Base-by-base conservation (phyloP, 2,888 invertebrate genomes). In the Sarcophaga variegata region DNA sequence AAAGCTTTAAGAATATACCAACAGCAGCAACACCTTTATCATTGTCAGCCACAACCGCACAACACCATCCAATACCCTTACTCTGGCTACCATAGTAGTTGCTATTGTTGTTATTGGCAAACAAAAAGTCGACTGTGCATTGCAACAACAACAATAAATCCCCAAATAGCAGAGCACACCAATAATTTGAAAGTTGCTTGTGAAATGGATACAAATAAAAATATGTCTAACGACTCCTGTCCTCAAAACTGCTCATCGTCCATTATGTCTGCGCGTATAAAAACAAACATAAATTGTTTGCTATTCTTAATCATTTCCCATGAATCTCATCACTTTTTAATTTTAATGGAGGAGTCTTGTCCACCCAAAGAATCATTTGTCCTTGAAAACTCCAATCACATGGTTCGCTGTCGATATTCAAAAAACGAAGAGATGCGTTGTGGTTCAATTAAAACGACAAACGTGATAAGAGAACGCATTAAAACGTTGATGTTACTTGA, bases 81-180 rank as follows among this genome's bases (percentile, higher is more conserved):
- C 88, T 80, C 14, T 45, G 86, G 87, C 87, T 88, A 83, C 88
- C 66, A 60, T 59, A 60, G 67, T 66, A 45, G 69, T 59, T 22
- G 74, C 14, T 60, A 47, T 47, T 22, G 27, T 69, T 60, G 79
- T 64, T 82, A 77, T 76, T 76, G 77, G 12, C 59, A 66, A 77
- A 82, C 66, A 60, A 47, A 64, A 77, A 82, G 67, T 72, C 72
- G 78, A 60, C 72, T 62, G 60, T 54, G 47, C 37, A 20, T 45
- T 10, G 60, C 47, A 71, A 47, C 54, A 12, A 64, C 54, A 62
- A 64, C 54, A 62, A 81, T 82, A 78, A 85, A 78, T 90, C 84
- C 88, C 83, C 64, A 85, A 81, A 72, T 67, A 85, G 37, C 60
- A 81, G 62, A 71, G 75, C 49, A 60, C 47, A 77, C 60, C 66